phyloP scores from a whole-genome alignment of 2,888 invertebrate genomes.

The Drosophila nr. perissopoda region DNA sequence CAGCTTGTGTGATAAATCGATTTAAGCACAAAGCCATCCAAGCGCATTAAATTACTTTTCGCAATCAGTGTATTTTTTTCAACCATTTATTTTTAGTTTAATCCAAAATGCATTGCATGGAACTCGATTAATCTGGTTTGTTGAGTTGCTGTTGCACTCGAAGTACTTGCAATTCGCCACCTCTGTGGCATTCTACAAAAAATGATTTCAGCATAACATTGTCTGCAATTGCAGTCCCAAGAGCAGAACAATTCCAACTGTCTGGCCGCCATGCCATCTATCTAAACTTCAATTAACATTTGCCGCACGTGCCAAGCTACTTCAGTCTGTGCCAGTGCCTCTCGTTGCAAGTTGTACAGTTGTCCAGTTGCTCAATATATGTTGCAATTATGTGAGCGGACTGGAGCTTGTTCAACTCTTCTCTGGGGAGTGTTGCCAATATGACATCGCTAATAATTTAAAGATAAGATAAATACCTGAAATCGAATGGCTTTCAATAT shows the following conservation, averaged over 20 bases:
- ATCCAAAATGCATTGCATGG: no score
- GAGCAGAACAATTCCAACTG: not conserved
- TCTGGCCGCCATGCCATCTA: not conserved
- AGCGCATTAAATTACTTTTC: not conserved
- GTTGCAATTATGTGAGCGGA: conserved; percentile 45
- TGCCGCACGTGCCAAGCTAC: not conserved
- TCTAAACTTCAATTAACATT: not conserved
- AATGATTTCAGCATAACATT: not conserved
- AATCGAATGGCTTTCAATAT: not conserved
- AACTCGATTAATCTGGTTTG: not conserved
- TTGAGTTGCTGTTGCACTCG: not conserved
- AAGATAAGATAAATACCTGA: not conserved
- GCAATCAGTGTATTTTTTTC: not conserved
- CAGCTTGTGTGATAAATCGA: conserved; percentile 1
- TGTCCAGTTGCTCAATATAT: conserved; percentile 10
- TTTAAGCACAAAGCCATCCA: not conserved
- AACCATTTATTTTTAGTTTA: not conserved
- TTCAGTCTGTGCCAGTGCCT: not conserved
- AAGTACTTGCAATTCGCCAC: conserved; percentile 4
- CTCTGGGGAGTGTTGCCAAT: conserved; percentile 1
- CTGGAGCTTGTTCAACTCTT: conserved; percentile 43
- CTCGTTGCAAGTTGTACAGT: conserved; percentile 6
- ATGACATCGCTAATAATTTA: not conserved
- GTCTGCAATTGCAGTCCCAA: not conserved
- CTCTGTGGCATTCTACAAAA: not conserved